Conservation (phyloP, 2,113 vertebrate species). For the Sinocyclocheilus rhinocerous region DNA sequence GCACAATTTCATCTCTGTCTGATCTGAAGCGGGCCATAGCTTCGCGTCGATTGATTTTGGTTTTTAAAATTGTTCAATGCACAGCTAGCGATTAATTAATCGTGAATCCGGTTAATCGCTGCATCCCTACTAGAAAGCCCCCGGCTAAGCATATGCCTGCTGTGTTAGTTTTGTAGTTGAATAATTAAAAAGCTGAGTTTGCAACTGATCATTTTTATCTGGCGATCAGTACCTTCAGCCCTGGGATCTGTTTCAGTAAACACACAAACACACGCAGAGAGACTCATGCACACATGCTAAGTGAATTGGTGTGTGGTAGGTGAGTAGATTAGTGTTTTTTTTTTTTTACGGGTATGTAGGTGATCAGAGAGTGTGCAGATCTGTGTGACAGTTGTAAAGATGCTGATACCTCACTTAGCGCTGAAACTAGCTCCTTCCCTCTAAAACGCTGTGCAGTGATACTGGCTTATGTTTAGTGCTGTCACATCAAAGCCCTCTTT, state of each 20-base stretch:
- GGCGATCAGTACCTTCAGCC: neutral
- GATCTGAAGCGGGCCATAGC: too few relatives aligned
- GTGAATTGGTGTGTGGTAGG: neutral
- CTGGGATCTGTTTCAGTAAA: neutral
- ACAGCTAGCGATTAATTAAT: too few relatives aligned
- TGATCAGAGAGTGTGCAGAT: slow-evolving; percentile 45
- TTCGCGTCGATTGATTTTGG: too few relatives aligned
- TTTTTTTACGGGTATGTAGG: slow-evolving; percentile 26
- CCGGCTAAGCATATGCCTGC: neutral
- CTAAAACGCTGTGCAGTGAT: slow-evolving; percentile 56
- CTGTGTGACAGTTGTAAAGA: slow-evolving; percentile 41
- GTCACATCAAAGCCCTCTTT: slow-evolving; percentile 71
- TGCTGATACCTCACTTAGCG: slow-evolving; percentile 65
- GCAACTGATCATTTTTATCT: neutral
- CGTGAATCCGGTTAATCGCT: too few relatives aligned
- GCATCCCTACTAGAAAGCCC: neutral
- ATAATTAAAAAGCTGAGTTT: neutral
- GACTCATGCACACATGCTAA: neutral
- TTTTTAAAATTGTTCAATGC: too few relatives aligned
- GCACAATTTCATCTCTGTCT: too few relatives aligned
- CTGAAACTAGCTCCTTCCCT: slow-evolving; percentile 53
- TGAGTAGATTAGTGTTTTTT: slow-evolving; percentile 33
- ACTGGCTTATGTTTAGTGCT: slow-evolving; percentile 63
- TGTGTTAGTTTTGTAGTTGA: slow-evolving; percentile 31
- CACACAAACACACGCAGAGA: neutral